A percentile compares a stretch with the other conserved stretches of the same genome.
Evolutionary conservation across 37 sponge, comb jelly and placozoan species (phyloP).

Genomic region (Cliona cf. orientalis): DNA sequence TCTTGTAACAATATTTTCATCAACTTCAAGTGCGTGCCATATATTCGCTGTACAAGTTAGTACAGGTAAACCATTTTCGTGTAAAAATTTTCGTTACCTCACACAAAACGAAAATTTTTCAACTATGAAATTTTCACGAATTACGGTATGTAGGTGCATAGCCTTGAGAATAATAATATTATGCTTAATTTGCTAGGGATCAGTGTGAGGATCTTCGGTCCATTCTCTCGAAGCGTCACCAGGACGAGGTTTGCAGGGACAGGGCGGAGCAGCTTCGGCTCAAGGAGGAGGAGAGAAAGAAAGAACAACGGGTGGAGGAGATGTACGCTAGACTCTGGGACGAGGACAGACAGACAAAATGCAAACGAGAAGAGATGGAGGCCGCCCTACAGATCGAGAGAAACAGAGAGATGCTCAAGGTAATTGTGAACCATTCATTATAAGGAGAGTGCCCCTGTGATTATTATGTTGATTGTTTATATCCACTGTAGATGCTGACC

Average conservation of each 20-base stretch:
- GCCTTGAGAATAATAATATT: no score
- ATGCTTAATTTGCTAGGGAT: no score
- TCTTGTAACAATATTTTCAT: no score
- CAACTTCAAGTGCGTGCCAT: no score
- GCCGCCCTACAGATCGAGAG: conserved; percentile 85
- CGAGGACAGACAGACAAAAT: conserved; percentile 84
- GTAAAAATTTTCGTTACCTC: no score
- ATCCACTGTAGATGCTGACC: conserved; percentile 55
- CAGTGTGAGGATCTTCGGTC: conserved; percentile 95
- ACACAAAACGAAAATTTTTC: no score
- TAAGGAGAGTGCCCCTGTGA: neutral
- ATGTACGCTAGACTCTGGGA: conserved; percentile 96
- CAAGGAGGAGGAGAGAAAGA: conserved; percentile 59
- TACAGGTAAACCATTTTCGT: no score
- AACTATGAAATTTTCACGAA: no score
- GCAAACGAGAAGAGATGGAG: conserved; percentile 94
- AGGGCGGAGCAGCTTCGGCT: conserved; percentile 86
- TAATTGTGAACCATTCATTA: conserved; percentile 7
- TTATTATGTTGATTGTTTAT: neutral
- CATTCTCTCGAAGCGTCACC: conserved; percentile 65
- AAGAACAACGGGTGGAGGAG: conserved; percentile 81
- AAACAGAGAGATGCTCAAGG: conserved; percentile 84
- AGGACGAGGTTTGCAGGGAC: conserved; percentile 81
- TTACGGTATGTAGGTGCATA: no score
- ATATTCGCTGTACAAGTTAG: no score